phyloP scores from a whole-genome alignment of 2,888 invertebrate genomes.

The Agonopterix arenella region DNA sequence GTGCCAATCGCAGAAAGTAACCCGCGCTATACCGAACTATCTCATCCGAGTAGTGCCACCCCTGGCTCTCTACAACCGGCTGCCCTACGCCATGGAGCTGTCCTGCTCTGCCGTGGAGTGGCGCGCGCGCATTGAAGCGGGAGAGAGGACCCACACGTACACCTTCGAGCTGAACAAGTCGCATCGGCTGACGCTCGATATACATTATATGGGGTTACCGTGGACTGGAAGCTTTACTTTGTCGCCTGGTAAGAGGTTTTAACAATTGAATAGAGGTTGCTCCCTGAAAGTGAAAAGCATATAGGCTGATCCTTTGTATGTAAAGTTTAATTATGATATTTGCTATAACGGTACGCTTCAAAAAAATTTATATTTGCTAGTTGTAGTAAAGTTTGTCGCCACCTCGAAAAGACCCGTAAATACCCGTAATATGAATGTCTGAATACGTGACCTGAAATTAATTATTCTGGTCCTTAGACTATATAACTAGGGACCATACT shows the following conservation, averaged over 20 bases:
- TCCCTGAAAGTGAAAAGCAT: too few relatives aligned
- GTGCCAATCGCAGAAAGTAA: conserved; percentile 51
- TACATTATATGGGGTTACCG: conserved; percentile 80
- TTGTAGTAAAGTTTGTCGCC: too few relatives aligned
- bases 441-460: too few relatives aligned
- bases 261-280: too few relatives aligned
- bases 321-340: too few relatives aligned
- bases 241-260: conserved; percentile 62
- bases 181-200: conserved; percentile 62
- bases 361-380: too few relatives aligned
- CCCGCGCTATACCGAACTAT: conserved; percentile 82
- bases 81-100: conserved; percentile 83
- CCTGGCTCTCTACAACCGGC: conserved; percentile 83
- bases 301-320: too few relatives aligned
- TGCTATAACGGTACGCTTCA: too few relatives aligned
- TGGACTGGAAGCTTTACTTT: conserved; percentile 85
- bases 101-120: conserved; percentile 19
- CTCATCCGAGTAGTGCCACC: conserved; percentile 84
- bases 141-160: conserved; percentile 83
- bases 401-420: too few relatives aligned
- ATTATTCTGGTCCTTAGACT: too few relatives aligned
- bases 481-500: too few relatives aligned
- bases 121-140: conserved; percentile 80
- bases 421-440: too few relatives aligned
- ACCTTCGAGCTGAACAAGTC: conserved; percentile 79